Base-by-base conservation (phyloP, 2,113 vertebrate genomes). In the Ptilorrhoa leucosticta region DNA sequence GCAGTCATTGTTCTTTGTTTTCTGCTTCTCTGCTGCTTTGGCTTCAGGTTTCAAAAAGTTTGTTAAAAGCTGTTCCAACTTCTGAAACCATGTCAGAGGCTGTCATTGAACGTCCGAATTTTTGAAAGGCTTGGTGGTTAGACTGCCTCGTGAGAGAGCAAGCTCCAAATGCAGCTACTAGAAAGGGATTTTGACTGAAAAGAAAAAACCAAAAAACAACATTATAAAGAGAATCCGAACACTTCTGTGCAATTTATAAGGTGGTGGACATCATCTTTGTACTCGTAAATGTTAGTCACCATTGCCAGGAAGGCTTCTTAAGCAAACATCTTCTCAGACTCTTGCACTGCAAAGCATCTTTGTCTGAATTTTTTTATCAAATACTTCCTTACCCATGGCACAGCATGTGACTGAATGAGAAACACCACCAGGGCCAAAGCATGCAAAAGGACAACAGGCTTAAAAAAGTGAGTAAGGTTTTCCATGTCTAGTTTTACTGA, bases 71-170 rank as follows among this genome's bases (percentile, higher is more conserved):
- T 4, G 98, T 95, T 69, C 99, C 98, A 11, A 99, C 98, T 98
- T 99, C 99, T 57, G 98, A 97, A 91, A 99, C 98, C 99, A 99
- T 99, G 97, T 99, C 99, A 0, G 98, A 98, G 76, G 99, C 99
- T 79, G 99, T 99, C 96, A 98, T 99, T 87, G 99, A 98, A 31
- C 99, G 98, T 93, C 99, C 98, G 0, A 98, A 97, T 94, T 97
- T 99, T 91, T 99, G 98, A 95, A 99, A 99, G 75, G 99, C 99
- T 94, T 99, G 99, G 75, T 90, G 98, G 98, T 98, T 99, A 78
- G 98, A 99, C 92, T 99, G 99, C 84, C 99, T 98, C 0, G 99
- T 99, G 3, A 99, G 98, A 6, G 98, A 96, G 60, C 99, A 99
- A 14, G 99, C 99, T 11, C 99, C 99, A 33, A 98, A 98, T 2